A percentile compares a stretch with the other conserved stretches of the same genome.
Evolutionary conservation across 1,140 invertebrate species (phyloP).

Genomic region (Ctenoplectra terminalis): DNA sequence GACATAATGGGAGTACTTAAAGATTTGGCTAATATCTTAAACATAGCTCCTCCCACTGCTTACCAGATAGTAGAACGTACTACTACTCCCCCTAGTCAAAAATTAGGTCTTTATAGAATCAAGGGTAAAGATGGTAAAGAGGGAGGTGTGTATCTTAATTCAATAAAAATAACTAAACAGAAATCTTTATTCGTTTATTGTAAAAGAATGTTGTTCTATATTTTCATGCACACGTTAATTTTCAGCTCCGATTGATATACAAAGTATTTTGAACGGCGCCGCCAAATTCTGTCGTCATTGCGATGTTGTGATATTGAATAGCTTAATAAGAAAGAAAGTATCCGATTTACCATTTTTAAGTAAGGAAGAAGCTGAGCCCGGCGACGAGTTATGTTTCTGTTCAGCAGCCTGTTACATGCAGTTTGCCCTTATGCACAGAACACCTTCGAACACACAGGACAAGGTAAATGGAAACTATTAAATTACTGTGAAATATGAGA

Average conservation of each 20-base stretch:
- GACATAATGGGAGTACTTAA: conserved; percentile 95
- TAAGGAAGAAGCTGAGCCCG: conserved; percentile 86
- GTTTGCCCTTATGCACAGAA: conserved; percentile 87
- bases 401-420: conserved; percentile 93
- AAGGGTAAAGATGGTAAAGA: conserved; percentile 94
- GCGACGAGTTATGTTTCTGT: conserved; percentile 92
- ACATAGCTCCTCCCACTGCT: conserved; percentile 92
- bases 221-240: conserved; percentile 51
- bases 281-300: conserved; percentile 96
- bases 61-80: conserved; percentile 93
- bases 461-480: conserved; percentile 75
- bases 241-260: conserved; percentile 91
- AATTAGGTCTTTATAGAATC: conserved; percentile 90
- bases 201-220: background rate
- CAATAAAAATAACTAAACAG: background rate
- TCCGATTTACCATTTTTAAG: conserved; percentile 90
- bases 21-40: conserved; percentile 94
- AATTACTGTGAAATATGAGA: background rate
- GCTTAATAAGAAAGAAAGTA: conserved; percentile 90
- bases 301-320: conserved; percentile 93
- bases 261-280: conserved; percentile 93
- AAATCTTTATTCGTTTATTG: background rate
- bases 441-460: conserved; percentile 82
- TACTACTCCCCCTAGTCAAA: conserved; percentile 90
- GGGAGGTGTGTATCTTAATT: conserved; percentile 83